Percentiles rank a stretch among this genome's conserved stretches.
Conservation (phyloP, 2,113 vertebrate species). For the Piprites chloris region DNA sequence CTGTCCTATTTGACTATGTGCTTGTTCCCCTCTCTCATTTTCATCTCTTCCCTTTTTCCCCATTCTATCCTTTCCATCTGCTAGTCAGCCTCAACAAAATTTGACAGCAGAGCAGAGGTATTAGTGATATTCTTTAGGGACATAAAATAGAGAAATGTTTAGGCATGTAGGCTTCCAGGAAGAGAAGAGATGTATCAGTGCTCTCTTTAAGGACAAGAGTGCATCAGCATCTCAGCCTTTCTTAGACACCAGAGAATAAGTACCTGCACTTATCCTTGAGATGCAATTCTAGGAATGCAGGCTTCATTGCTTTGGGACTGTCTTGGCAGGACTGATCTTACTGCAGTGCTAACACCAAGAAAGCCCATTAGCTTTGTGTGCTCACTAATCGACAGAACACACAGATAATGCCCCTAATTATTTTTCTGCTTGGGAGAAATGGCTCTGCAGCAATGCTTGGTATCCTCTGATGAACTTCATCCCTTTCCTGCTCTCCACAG, state of each 20-base stretch:
- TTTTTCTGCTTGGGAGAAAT: not conserved
- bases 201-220: slow-evolving; percentile 2
- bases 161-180: slow-evolving; percentile 20
- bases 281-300: slow-evolving; percentile 18
- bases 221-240: slow-evolving; percentile 11
- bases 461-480: not conserved
- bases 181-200: not conserved
- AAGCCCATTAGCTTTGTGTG: slow-evolving; percentile 29
- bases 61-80: not conserved
- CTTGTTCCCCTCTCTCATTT: not conserved
- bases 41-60: not conserved
- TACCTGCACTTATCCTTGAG: slow-evolving; percentile 36
- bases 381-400: not conserved
- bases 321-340: not conserved
- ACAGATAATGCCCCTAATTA: not conserved
- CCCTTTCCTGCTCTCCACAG: not conserved
- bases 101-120: not conserved
- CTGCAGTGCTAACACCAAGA: not conserved
- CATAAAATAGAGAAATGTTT: not conserved
- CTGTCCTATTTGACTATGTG: not conserved
- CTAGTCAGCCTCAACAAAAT: not conserved
- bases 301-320: slow-evolving; percentile 21
- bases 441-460: not conserved
- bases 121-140: not conserved
- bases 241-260: not conserved